Conservation (phyloP, 1,140 invertebrate species). For the Papilio aristodemus region DNA sequence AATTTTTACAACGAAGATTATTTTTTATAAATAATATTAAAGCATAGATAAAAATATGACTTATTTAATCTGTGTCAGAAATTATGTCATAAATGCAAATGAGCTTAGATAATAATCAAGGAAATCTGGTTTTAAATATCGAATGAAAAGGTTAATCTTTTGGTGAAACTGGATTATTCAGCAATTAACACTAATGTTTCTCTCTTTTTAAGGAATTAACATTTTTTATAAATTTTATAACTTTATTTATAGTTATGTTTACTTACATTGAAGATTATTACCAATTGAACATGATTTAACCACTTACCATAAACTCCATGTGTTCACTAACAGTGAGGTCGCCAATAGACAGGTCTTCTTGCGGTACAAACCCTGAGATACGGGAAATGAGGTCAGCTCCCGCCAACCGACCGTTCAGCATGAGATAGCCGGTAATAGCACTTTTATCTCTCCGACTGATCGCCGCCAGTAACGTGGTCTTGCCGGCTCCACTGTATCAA, state of each 20-base stretch:
- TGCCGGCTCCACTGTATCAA: constrained; percentile 84
- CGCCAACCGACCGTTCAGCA: constrained; percentile 84
- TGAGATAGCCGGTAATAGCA: constrained; percentile 83
- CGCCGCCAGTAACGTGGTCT: constrained; percentile 86
- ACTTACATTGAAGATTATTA: no score
- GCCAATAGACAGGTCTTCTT: constrained; percentile 85
- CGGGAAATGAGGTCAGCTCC: constrained; percentile 83
- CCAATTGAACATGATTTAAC: background rate
- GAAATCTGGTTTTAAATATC: constrained; percentile 13
- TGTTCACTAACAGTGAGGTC: constrained; percentile 86
- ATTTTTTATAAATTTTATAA: background rate
- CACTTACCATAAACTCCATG: constrained; percentile 87
- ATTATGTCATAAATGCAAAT: background rate
- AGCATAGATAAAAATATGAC: constrained; percentile 6
- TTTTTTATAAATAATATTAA: no score
- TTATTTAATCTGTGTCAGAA: background rate
- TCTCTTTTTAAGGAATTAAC: no score
- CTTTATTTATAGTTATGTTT: background rate
- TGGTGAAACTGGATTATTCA: background rate
- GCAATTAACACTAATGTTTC: background rate
- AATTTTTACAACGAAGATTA: no score
- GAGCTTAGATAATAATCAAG: background rate
- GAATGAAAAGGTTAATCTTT: constrained; percentile 12
- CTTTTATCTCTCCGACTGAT: constrained; percentile 85
- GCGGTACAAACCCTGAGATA: constrained; percentile 87